A percentile compares a stretch with the other conserved stretches of the same genome.
Evolutionary conservation across 2,113 vertebrate species (phyloP).

Genomic region (Phasianus colchicus): DNA sequence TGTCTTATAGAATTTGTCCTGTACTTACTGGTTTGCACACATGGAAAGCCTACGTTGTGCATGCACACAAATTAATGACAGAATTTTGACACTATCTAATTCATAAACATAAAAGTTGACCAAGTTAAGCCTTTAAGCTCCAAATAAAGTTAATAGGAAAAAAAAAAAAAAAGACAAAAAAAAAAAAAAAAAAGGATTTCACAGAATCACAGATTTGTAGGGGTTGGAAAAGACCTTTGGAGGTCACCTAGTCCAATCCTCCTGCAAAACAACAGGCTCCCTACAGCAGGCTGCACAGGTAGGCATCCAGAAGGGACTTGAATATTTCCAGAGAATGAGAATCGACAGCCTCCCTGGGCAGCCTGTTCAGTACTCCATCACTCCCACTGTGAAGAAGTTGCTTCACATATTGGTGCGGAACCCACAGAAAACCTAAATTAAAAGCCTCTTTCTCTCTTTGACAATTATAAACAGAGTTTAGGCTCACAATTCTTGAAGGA

Average conservation of each 20-base stretch:
- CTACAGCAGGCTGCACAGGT: too few relatives aligned
- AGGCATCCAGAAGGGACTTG: too few relatives aligned
- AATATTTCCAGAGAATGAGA: too few relatives aligned
- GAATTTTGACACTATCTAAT: not conserved
- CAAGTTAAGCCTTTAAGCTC: not conserved
- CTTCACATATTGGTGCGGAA: too few relatives aligned
- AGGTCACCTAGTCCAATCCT: too few relatives aligned
- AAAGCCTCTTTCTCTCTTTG: not conserved
- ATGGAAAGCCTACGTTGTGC: not conserved
- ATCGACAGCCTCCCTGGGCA: too few relatives aligned
- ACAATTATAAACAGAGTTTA: not conserved
- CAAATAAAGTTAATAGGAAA: not conserved
- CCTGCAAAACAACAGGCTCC: too few relatives aligned
- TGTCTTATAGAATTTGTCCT: not conserved
- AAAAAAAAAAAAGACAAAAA: too few relatives aligned
- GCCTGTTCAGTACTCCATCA: too few relatives aligned
- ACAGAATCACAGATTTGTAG: too few relatives aligned
- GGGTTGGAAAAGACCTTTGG: too few relatives aligned
- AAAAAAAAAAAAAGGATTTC: not conserved
- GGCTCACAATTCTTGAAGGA: not conserved
- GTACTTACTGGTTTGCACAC: not conserved
- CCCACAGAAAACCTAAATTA: not conserved
- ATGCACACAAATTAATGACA: not conserved
- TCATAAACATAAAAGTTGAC: not conserved
- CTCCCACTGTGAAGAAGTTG: too few relatives aligned